A percentile compares a stretch with the other conserved stretches of the same genome.
phyloP scores from a whole-genome alignment of 2,113 vertebrate genomes.

The Ceyx cyanopectus region DNA sequence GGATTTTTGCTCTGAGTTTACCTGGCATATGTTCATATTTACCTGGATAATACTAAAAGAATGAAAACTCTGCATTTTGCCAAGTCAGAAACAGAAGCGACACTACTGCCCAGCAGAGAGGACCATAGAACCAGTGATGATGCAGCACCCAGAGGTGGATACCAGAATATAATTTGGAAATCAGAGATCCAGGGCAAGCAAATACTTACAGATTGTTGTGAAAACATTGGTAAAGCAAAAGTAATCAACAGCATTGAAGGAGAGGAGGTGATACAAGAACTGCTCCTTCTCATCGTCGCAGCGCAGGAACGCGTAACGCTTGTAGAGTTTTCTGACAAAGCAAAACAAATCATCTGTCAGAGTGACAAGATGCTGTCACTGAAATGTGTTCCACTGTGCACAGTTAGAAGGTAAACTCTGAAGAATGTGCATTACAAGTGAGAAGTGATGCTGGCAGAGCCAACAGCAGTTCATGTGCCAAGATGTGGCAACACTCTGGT shows the following conservation, averaged over 20 bases:
- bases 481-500: neutral
- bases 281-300: conserved; percentile 99
- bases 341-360: conserved; percentile 57
- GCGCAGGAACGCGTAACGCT: conserved; percentile 96
- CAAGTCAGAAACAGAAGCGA: neutral
- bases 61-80: neutral
- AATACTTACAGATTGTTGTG: conserved; percentile 94
- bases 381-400: neutral
- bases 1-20: neutral
- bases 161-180: neutral
- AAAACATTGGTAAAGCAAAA: conserved; percentile 99
- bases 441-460: neutral
- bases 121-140: neutral
- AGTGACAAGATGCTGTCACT: conserved; percentile 5
- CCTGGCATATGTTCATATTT: neutral
- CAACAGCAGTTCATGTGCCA: neutral
- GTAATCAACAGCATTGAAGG: conserved; percentile 98
- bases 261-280: conserved; percentile 97
- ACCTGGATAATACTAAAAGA: neutral
- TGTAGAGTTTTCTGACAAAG: conserved; percentile 92
- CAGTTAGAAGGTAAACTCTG: neutral
- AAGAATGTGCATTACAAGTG: neutral
- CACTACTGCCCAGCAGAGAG: neutral
- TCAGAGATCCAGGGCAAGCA: neutral
- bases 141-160: neutral